Base-by-base conservation (phyloP, 2,888 invertebrate species). In the Chrysodeixis includens region DNA sequence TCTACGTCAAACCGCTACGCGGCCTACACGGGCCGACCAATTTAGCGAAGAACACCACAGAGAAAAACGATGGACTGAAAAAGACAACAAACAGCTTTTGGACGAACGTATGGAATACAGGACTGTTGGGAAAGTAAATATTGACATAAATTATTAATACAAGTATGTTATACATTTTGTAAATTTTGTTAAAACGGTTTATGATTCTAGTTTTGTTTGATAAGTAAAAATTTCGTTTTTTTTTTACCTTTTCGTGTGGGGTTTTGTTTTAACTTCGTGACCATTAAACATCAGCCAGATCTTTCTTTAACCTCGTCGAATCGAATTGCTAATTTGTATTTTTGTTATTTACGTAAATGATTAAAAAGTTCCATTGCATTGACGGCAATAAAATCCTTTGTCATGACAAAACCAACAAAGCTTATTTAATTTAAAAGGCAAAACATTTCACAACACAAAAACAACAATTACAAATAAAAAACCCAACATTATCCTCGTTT, bases 1-100 rank as follows among this genome's bases (percentile, higher is more conserved):
- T 86, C 90, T 89, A 89, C 87, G 85, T 76, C 77, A 78, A 86
- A 82, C 83, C 81, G 88, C 88, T 88, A 89, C 90, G 86, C 82
- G 78, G 76, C 83, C 82, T 82, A 79, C 76, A 80, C 71, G 69
- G 78, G 67, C 72, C 81, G 79, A 78, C 82, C 85, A 87, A 86
- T 87, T 86, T 86, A 79, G 81, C 79, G 79, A 79, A 83, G 77
- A 72, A 65, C 58, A 67, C 68, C 70, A 52, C 70, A 77, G 54
- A 68, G 66, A 74, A 67, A 79, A 65, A 74, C 76, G 53, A 58
- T 56, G 53, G 30, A 67, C 63, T 66, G 62, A 60, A 54, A 71
- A 74, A 46, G 56, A 71, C 71, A 74, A 74, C 73, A 73, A 75
- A 55, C 72, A 71, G 59, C 61, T 70, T 71, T 62, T 66, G 71